These are phyloP conservation scores for Trichogramma dendrolimi DNA, from an alignment of 2,888 invertebrate genomes.

Conservation along the genomic window DNA sequence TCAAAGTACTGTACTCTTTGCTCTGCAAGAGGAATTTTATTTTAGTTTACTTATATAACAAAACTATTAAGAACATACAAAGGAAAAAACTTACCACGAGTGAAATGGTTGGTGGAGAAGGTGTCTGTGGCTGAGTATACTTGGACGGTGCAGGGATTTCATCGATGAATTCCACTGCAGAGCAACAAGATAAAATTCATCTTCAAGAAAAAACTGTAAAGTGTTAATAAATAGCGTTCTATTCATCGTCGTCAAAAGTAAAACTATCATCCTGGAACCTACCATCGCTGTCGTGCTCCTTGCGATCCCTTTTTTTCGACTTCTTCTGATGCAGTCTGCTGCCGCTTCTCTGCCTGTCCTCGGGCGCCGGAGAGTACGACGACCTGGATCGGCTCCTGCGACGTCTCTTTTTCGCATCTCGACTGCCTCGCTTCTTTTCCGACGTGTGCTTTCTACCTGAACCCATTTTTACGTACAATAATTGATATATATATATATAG, in stretches of 20 bases:
- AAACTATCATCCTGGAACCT: conserved; percentile 23
- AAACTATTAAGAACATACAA: neutral
- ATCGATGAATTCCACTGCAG: conserved; percentile 47
- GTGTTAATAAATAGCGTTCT: conserved; percentile 13
- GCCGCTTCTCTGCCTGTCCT: conserved; percentile 47
- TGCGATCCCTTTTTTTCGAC: conserved; percentile 49
- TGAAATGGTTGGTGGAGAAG: conserved; percentile 47
- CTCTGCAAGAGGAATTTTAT: neutral
- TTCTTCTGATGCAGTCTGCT: conserved; percentile 46
- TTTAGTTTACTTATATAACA: neutral
- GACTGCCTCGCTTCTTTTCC: conserved; percentile 50
- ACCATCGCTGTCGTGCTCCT: conserved; percentile 52
- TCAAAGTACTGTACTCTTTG: no score
- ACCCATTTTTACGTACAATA: conserved; percentile 56
- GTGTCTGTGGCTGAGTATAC: conserved; percentile 47
- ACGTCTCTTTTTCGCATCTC: conserved; percentile 65
- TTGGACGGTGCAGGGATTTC: conserved; percentile 50
- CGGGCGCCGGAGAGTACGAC: conserved; percentile 50
- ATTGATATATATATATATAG: no score
- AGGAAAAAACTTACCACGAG: conserved; percentile 40
- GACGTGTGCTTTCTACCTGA: conserved; percentile 67
- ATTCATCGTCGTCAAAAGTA: neutral
- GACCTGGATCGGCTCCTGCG: conserved; percentile 61
- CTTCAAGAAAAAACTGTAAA: conserved; percentile 23
- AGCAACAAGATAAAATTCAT: conserved; percentile 19